These are phyloP conservation scores for Albula goreensis DNA, from an alignment of 2,113 vertebrate genomes.

Conservation along the genomic window DNA sequence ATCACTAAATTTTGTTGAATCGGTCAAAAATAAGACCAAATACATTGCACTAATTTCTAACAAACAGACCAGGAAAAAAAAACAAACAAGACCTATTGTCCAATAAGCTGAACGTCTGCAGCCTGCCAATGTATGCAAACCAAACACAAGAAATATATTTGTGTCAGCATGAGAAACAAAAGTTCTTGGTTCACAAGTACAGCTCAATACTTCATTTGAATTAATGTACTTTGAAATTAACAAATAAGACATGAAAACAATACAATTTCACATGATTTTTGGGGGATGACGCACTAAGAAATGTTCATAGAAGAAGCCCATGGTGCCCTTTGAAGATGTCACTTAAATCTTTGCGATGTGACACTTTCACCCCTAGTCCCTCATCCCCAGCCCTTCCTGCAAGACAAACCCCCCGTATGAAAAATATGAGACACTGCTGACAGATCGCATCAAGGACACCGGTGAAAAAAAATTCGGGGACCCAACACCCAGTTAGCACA, in stretches of 20 bases:
- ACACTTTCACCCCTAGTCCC: constrained; percentile 70
- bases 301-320: background rate
- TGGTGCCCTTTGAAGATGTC: background rate
- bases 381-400: constrained; percentile 61
- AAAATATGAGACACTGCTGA: constrained; percentile 79
- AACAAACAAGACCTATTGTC: background rate
- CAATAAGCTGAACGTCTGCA: background rate
- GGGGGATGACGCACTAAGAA: background rate
- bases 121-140: background rate
- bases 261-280: background rate
- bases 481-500: constrained; percentile 85
- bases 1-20: background rate
- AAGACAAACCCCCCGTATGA: constrained; percentile 64
- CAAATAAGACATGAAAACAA: background rate
- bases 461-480: constrained; percentile 72
- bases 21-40: background rate
- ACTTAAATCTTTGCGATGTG: constrained; percentile 48
- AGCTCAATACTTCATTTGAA: background rate
- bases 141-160: background rate
- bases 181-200: background rate
- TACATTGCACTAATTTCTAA: background rate
- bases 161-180: background rate
- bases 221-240: background rate
- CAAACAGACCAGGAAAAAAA: too few relatives aligned
- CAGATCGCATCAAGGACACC: constrained; percentile 77